Evolutionary conservation across 1,140 invertebrate species (phyloP).

Genomic region (Scaptomyza hsui): DNA sequence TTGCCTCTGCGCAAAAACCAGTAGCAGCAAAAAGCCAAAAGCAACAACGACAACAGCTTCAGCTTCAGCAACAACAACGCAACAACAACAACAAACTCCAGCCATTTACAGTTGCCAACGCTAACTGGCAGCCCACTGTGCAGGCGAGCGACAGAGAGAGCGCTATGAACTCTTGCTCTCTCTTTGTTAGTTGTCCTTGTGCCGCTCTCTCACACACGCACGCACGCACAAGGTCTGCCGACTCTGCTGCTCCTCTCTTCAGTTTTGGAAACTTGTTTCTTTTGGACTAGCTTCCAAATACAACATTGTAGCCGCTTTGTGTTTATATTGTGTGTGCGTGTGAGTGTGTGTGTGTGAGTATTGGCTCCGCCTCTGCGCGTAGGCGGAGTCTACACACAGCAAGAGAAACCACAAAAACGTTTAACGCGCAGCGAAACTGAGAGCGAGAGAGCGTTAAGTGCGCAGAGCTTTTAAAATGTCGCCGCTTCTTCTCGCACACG

Average conservation of each 20-base stretch:
- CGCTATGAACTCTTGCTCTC: neutral
- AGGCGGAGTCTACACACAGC: constrained; percentile 56
- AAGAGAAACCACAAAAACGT: constrained; percentile 14
- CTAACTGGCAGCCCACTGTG: constrained; percentile 39
- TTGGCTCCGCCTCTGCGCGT: constrained; percentile 57
- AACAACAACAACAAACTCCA: constrained; percentile 47
- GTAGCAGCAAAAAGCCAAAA: constrained; percentile 44
- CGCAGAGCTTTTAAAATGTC: constrained; percentile 56
- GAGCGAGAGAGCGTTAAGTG: constrained; percentile 44
- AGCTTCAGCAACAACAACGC: constrained; percentile 21
- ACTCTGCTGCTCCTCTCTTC: constrained; percentile 44
- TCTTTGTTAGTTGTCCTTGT: constrained; percentile 46
- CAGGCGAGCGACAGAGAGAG: constrained; percentile 13
- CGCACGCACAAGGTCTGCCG: constrained; percentile 17
- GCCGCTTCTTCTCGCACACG: constrained; percentile 60
- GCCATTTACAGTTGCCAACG: constrained; percentile 77
- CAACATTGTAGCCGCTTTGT: constrained; percentile 79
- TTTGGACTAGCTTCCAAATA: constrained; percentile 66
- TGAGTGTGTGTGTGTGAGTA: constrained; percentile 9
- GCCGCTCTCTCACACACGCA: constrained; percentile 32
- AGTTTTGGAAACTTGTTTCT: constrained; percentile 77
- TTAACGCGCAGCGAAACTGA: constrained; percentile 2
- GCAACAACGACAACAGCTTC: constrained; percentile 1
- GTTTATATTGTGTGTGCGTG: constrained; percentile 41
- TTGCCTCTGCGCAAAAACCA: constrained; percentile 70